Base-by-base conservation (phyloP, 2,797 vertebrate species). In the Chrysocyon brachyurus region DNA sequence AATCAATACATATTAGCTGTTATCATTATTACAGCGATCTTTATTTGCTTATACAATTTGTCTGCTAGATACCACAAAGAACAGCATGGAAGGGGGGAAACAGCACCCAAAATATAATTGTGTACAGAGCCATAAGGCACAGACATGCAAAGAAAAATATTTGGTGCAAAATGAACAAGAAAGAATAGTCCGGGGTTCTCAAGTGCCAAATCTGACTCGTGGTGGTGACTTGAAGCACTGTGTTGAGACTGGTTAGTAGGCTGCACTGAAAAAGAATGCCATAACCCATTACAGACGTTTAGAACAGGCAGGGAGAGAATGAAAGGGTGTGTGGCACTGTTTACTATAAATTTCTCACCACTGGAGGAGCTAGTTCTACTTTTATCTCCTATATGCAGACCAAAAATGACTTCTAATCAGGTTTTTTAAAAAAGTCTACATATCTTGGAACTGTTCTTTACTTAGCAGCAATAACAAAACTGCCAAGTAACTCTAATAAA, bases 351-450 rank as follows among this genome's bases (percentile, higher is more conserved):
- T 66, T 85, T 86, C 49, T 90, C 33, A 57, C 93, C 81, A 93
- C 0, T 73, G 56, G 7, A 31, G 17, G 61, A 66, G 64, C 46
- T 72, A 77, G 75, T 91, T 94, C 12, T 31, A 94, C 52, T 92
- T 86, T 83, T 68, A 70, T 52, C 40, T 61, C 72, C 77, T 81
- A 73, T 22, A 68, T 26, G 31, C 21, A 96, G 46, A 89, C 61
- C 31, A 94, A 92, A 97, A 86, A 87, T 90, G 52, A 86, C 33
- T 94, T 91, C 72, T 31, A 87, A 33, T 86, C 82, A 83, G 31
- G 28, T 59, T 86, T 70, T 70, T 90, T 63, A 87, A 96, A 96
- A 78, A 10, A 90, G 56, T 83, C 21, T 21, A 66, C 7, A 19
- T 33, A 94, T 15, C 57, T 84, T 91, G 52, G 52, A 91, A 68